Conservation (phyloP, 2,113 vertebrate species). For the Pollimyrus isidori region DNA sequence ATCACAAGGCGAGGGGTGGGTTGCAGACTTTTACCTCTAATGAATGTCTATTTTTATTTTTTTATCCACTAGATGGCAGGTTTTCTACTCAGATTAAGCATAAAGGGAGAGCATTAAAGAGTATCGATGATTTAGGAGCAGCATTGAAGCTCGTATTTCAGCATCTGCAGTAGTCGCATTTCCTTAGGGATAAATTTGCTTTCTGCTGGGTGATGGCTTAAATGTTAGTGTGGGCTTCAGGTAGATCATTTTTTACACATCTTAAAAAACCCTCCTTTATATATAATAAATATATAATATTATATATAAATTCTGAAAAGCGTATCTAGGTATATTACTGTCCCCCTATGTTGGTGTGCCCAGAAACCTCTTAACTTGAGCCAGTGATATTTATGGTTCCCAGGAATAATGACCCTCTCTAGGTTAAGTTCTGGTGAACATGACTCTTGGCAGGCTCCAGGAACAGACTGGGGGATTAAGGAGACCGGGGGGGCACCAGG, state of each 20-base stretch:
- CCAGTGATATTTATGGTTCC: neutral
- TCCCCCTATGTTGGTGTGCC: neutral
- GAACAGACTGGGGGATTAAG: neutral
- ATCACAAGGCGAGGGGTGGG: constrained; percentile 35
- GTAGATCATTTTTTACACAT: neutral
- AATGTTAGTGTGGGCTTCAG: neutral
- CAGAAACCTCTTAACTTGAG: neutral
- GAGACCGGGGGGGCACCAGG: neutral
- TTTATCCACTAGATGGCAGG: constrained; percentile 57
- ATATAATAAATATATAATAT: too few relatives aligned
- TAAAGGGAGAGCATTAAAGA: constrained; percentile 16
- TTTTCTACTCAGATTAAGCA: constrained; percentile 36
- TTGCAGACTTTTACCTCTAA: constrained; percentile 27
- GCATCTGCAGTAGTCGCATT: neutral
- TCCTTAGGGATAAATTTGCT: neutral
- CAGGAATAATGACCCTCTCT: neutral
- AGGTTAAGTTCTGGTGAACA: neutral
- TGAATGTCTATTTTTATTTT: constrained; percentile 19
- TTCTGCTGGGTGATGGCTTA: neutral
- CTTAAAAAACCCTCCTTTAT: neutral
- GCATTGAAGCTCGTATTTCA: neutral
- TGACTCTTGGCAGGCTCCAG: neutral
- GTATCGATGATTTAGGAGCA: neutral
- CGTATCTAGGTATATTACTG: neutral
- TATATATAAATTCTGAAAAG: neutral